These are phyloP conservation scores for Mormyrops attenuatus DNA, from an alignment of 2,797 vertebrate genomes.

Conservation along the genomic window DNA sequence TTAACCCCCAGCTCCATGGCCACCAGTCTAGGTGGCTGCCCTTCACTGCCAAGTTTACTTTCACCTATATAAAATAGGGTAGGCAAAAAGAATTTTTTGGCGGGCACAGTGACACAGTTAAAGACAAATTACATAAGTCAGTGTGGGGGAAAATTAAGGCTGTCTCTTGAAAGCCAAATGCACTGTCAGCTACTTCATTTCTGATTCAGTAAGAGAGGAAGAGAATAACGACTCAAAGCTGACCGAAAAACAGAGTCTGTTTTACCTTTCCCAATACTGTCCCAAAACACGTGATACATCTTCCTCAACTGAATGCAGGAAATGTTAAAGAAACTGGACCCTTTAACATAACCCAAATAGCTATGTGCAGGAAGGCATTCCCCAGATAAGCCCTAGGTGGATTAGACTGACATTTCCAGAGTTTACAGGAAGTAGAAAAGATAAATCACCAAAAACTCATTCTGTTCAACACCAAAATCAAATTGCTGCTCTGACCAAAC, in stretches of 20 bases:
- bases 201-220: not conserved
- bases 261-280: not conserved
- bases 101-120: not conserved
- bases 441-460: not conserved
- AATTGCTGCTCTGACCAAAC: not conserved
- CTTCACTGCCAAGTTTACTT: not conserved
- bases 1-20: not conserved
- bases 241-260: not conserved
- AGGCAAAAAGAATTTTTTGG: not conserved
- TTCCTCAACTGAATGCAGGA: not conserved
- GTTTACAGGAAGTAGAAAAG: not conserved
- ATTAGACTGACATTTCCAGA: not conserved
- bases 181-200: not conserved
- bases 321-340: not conserved
- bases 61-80: not conserved
- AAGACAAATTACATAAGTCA: not conserved
- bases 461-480: not conserved
- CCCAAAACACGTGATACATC: not conserved
- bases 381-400: not conserved
- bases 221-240: not conserved
- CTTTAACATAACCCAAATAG: not conserved
- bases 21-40: not conserved
- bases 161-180: not conserved
- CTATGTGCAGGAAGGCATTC: not conserved
- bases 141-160: not conserved